Evolutionary conservation across 2,113 vertebrate species (phyloP).

Genomic region (Atrichornis clamosus): DNA sequence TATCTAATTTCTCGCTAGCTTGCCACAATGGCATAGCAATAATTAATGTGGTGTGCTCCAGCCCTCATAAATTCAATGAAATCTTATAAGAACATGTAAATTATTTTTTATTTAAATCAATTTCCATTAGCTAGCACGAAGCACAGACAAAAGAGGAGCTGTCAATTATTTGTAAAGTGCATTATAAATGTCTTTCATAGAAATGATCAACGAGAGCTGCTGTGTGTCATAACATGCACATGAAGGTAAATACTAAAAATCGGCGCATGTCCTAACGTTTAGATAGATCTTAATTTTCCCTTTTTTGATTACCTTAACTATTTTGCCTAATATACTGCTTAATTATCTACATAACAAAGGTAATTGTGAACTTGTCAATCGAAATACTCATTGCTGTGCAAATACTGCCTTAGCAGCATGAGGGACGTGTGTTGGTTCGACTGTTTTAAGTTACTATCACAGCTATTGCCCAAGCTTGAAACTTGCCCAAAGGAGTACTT

Average conservation of each 20-base stretch:
- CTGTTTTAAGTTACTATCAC: neutral
- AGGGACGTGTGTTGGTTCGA: neutral
- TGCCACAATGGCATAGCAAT: constrained; percentile 63
- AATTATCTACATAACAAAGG: constrained; percentile 29
- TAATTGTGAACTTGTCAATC: constrained; percentile 24
- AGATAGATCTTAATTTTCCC: neutral
- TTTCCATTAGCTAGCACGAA: constrained; percentile 63
- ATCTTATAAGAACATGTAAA: constrained; percentile 62
- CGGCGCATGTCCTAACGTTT: neutral
- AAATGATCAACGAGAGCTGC: constrained; percentile 34
- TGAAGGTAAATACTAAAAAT: constrained; percentile 35
- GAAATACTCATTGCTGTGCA: neutral
- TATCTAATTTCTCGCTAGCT: constrained; percentile 66
- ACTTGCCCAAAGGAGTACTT: neutral
- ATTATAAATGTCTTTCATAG: constrained; percentile 51
- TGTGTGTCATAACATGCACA: neutral
- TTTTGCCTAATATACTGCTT: constrained; percentile 47
- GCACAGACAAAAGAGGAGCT: constrained; percentile 53
- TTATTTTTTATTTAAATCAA: constrained; percentile 72
- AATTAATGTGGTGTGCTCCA: constrained; percentile 67
- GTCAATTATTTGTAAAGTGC: constrained; percentile 61
- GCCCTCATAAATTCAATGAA: constrained; percentile 74
- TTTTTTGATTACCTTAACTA: neutral
- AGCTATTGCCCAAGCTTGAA: neutral
- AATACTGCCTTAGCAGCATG: neutral